phyloP scores from a whole-genome alignment of 1,140 invertebrate genomes.

The Tetragonula clypearis region DNA sequence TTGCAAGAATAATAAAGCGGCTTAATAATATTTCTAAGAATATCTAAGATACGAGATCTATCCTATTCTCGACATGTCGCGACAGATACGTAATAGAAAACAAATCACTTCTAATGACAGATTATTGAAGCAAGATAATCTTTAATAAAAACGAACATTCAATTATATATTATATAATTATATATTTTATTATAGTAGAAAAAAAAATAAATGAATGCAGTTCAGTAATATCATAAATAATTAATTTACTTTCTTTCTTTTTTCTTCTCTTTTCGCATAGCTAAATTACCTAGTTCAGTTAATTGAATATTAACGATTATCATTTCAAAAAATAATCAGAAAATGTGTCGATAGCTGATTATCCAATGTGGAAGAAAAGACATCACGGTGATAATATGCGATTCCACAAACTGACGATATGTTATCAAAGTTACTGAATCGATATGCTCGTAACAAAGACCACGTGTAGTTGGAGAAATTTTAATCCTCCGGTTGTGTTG shows the following conservation, averaged over 20 bases:
- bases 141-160: not conserved
- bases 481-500: not conserved
- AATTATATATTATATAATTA: not conserved
- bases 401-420: not conserved
- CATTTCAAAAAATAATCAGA: slow-evolving; percentile 15
- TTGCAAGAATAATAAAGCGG: slow-evolving; percentile 20
- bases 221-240: not conserved
- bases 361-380: not conserved
- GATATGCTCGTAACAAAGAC: not conserved
- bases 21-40: slow-evolving; percentile 6
- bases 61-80: not conserved
- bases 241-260: not conserved
- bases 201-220: not conserved
- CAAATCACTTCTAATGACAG: not conserved
- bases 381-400: not conserved
- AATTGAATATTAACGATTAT: not conserved
- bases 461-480: slow-evolving; percentile 17
- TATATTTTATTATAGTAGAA: not conserved
- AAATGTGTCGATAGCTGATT: slow-evolving; percentile 29
- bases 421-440: not conserved
- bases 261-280: not conserved
- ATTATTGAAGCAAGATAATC: not conserved
- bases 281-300: not conserved
- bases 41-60: not conserved
- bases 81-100: not conserved